phyloP scores from a whole-genome alignment of 2,888 invertebrate genomes.

The Mellilla xanthometata region DNA sequence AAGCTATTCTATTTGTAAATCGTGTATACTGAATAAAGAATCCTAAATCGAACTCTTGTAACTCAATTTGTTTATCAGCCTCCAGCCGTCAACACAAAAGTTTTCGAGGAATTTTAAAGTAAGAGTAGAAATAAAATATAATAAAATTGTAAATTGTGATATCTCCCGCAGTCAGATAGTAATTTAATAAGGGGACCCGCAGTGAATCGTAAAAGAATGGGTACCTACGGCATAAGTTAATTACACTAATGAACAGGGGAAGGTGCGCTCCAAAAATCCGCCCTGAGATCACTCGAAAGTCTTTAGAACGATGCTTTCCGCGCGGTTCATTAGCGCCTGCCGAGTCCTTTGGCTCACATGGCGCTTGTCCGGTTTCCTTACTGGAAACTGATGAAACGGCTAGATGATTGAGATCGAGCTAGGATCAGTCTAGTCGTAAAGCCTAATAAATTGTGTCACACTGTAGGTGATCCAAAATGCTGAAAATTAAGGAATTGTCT shows the following conservation, averaged over 20 bases:
- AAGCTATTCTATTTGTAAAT: too few species aligned
- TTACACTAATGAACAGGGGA: constrained; percentile 80
- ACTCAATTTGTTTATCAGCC: not conserved
- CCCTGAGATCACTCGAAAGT: constrained; percentile 78
- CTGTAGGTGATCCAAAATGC: too few species aligned
- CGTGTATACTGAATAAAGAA: not conserved
- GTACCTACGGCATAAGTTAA: constrained; percentile 73
- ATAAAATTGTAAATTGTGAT: constrained; percentile 30
- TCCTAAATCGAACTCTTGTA: not conserved
- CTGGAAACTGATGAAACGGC: too few species aligned
- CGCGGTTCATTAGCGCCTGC: constrained; percentile 77
- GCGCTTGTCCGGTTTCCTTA: not conserved
- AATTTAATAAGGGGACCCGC: constrained; percentile 65
- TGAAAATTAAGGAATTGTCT: too few species aligned
- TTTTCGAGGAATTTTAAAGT: constrained; percentile 3
- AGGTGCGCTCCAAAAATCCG: constrained; percentile 77
- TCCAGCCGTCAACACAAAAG: constrained; percentile 5
- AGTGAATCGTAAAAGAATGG: constrained; percentile 68
- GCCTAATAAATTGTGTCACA: too few species aligned
- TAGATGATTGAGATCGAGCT: too few species aligned
- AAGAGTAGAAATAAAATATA: constrained; percentile 20
- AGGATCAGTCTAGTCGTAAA: too few species aligned
- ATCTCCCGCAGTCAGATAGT: constrained; percentile 32
- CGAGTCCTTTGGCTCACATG: constrained; percentile 52
- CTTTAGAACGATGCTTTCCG: constrained; percentile 79